Evolutionary conservation across 1,140 invertebrate genomes (phyloP), one percentile per base, ranked within the genome.

Genomic region (Trichonephila clavata): DNA sequence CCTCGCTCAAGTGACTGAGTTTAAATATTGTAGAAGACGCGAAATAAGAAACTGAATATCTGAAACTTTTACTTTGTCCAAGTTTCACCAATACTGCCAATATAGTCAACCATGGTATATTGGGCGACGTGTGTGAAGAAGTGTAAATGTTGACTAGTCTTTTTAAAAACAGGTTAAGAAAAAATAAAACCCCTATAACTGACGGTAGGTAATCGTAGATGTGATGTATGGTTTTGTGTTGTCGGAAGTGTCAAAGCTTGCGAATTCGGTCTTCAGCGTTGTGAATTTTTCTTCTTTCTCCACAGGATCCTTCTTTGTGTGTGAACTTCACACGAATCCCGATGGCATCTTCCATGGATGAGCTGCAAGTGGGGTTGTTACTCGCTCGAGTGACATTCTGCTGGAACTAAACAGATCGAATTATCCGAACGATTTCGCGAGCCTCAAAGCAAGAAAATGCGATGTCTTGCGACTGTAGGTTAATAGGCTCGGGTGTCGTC

Each of bases 271-370:
- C 65, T 24, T 68, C 24, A 65, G 8, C 10, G 20, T 21, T 61
- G 21, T 13, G 65, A 13, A n/a, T 13, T 68, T 68, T 68, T 68
- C 27, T 27, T 16, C 18, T 77, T 5, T 39, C n/a, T 32, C 27
- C 16, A 16, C 71, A 39, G 27, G 16, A 27, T 77, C 3, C 27
- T 13, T 18, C 27, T 10, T 50, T 60, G 21, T n/a, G 16, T 84
- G 83, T 60, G 83, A 84, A 84, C 50, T 84, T 84, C 83, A 84
- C 83, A 84, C 24, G 50, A 50, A 84, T 59, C 21, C 80, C 68
- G 7, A 77, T 32, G n/a, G 83, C 83, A 84, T 57, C 50, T 60
- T n/a, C 43, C 81, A 43, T n/a, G 24, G 24, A 10, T 84, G 63
- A 65, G 18, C 16, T 50, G 43, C 14, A 4, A 57, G 20, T 18